Base-by-base conservation (phyloP, 2,888 invertebrate species). In the Lasiommata megera region DNA sequence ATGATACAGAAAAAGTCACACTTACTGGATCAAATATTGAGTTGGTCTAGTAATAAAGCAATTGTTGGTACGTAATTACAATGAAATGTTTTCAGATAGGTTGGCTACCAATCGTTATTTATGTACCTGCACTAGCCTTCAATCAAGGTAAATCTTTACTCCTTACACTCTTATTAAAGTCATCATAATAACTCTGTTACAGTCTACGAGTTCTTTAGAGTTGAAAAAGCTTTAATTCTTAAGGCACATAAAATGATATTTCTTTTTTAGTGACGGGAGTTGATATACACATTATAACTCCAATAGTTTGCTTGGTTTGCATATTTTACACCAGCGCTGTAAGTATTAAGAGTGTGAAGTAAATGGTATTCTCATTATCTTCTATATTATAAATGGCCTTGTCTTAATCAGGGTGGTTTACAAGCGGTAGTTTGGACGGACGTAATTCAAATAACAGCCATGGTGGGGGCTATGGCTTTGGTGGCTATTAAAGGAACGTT, bases 281-380 rank as follows among this genome's bases (percentile, higher is more conserved):
- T 8, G 94, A 95, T 69, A 93, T 96, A 37, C 96, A 96, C 79
- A 86, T 95, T 36, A 94, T 96, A 14, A 96, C 97, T 0, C 94
- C 96, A 1, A 93, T 96, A 38, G 95, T 97, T 1, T 96, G 96
- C 77, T 80, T 93, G 67, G 95, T 96, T 66, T 96, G 97, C 90
- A 95, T 96, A 73, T 96, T 97, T 78, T 97, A 97, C 73, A 97
- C 96, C 0, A 94, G 95, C 67, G 92, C 95, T 78, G 96, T 96
- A 88, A 93, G 94, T 92, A 62, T 56, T 29, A 34, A 1, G 9
- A 1, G 34, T 34, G 41, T 23, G 1, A 41, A 51, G 38, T 9
- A n/a, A 14, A 38, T 40, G 9, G 2, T 8, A 6, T 17, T 9
- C 3, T 40, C 8, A 43, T 7, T n/a, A 18, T 12, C 18, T 18